Conservation (phyloP, 2,113 vertebrate species). For the Poicephalus gulielmi region DNA sequence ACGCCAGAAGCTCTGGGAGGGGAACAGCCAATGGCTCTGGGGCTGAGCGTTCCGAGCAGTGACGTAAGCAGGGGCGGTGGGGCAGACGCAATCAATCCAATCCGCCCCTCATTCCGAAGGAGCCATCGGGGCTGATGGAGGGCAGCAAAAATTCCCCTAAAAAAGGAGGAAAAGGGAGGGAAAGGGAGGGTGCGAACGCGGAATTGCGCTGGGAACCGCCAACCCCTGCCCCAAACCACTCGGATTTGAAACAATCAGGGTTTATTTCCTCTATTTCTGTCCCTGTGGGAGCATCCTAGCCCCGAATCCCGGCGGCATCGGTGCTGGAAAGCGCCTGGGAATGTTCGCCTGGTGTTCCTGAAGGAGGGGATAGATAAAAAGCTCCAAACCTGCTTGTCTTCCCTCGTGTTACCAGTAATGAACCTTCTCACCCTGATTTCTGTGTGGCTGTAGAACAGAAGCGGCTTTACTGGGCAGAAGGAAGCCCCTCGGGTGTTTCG, state of each 20-base stretch:
- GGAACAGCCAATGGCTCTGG: background rate
- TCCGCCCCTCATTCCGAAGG: background rate
- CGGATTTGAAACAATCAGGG: rapidly evolving
- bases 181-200: rapidly evolving
- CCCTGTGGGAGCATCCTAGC: background rate
- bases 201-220: background rate
- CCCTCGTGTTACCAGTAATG: rapidly evolving
- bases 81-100: background rate
- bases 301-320: rapidly evolving
- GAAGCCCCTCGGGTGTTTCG: background rate
- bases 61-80: background rate
- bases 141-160: background rate
- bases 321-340: background rate
- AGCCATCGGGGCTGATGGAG: background rate
- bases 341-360: background rate
- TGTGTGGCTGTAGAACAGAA: background rate
- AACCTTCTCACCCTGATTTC: background rate
- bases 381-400: background rate
- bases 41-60: rapidly evolving
- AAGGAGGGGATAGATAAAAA: rapidly evolving
- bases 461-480: rapidly evolving
- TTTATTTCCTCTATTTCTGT: background rate
- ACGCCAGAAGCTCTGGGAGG: background rate
- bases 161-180: background rate
- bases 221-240: background rate